Evolutionary conservation across 1,140 invertebrate species (phyloP), one percentile per base, ranked within the genome.

Genomic region (Trichonephila inaurata): DNA sequence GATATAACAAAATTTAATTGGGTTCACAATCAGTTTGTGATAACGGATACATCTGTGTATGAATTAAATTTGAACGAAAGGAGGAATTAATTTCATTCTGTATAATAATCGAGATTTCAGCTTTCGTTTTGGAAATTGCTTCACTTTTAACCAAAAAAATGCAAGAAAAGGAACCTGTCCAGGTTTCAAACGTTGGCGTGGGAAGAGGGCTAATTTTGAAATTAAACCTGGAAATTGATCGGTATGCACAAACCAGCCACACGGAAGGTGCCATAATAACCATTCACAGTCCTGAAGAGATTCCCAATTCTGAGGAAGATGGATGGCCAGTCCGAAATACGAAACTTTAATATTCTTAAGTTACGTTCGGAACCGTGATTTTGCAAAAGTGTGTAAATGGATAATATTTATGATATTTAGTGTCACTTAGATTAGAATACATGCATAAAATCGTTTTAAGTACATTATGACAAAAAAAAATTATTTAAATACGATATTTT

Each of bases 121-220:
- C n/a, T 69, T 69, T 69, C 66, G 66, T 69, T 66, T 66, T 66
- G n/a, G 64, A n/a, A 66, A 66, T 66, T 66, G 64, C 3, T 24
- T 66, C 21, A 7, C n/a, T 18, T 66, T 66, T 66, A 66, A 66
- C n/a, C 19, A n/a, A n/a, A 21, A n/a, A 66, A 24, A n/a, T 10
- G 1, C 10, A 66, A 66, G 64, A n/a, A 5, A 66, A n/a, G n/a
- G n/a, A 64, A 64, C 5, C 62, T 6, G 18, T 64, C 18, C 19
- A 21, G n/a, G 7, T 66, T 24, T 21, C 10, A 66, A 10, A n/a
- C 10, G 10, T 19, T 8, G 64, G 64, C 4, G 19, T 66, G 0
- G 19, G n/a, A 2, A 14, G n/a, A 1, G 64, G 19, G 1, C n/a
- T 66, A 7, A 21, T 66, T 66, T 66, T 66, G 21, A n/a, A 66